Evolutionary conservation across 2,113 vertebrate species (phyloP), one percentile per base, ranked within the genome.

Genomic region (Lepisosteus oculatus): DNA sequence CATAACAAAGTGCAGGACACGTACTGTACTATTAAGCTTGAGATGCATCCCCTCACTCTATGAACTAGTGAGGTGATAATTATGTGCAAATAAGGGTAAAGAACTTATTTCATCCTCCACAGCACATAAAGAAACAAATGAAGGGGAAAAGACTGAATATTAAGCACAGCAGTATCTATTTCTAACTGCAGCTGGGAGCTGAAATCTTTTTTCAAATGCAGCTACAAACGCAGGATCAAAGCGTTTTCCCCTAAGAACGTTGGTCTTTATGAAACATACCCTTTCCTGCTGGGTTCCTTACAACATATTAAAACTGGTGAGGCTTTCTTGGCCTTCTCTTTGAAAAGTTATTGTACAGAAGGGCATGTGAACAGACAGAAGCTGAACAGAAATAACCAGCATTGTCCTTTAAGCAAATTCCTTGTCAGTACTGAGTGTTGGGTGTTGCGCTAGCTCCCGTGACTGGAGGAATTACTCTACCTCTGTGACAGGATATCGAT

Each of bases 351-450:
- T 66, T 78, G 59, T 62, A 73, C 68, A 68, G 54, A 74, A 75
- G 47, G 65, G 66, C 72, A 78, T 3, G 44, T 9, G 42, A n/a
- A 70, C 69, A 65, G 61, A 67, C 75, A 75, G 71, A 29, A n/a
- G 12, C 43, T 69, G 75, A 73, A 79, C 5, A 9, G 72, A 67
- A 76, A 83, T 69, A 76, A 63, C 66, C 13, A 74, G 79, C 5
- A 51, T 51, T 51, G 5, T 51, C 9, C 80, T 75, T 82, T 41
- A 81, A 74, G 74, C 71, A 78, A 75, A 84, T 91, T 87, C 86
- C 87, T 85, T 90, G 90, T 89, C 85, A 63, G 90, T 88, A 81
- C 76, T 87, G 87, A 88, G 85, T 90, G 86, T 81, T 81, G 78
- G 75, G 80, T 81, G 85, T 76, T 72, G 74, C 73, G 78, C 42